Conservation (phyloP, 2,113 vertebrate species). For the Vanacampus margaritifer region DNA sequence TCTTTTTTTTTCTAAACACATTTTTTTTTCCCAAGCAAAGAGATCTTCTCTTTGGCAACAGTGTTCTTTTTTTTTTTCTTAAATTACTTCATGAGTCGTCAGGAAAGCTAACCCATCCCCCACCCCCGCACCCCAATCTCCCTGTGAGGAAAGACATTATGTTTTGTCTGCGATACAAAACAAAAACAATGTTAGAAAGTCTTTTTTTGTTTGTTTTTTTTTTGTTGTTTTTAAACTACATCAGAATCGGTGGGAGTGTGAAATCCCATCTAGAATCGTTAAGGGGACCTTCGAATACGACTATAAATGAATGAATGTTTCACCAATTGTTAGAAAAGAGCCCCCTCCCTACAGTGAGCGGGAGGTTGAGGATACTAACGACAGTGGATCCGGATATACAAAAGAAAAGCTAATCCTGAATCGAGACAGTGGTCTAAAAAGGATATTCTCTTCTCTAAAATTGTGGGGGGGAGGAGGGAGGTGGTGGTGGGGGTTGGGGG, state of each 20-base stretch:
- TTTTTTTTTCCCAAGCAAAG: slow-evolving; percentile 89
- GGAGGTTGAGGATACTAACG: slow-evolving; percentile 74
- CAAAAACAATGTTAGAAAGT: slow-evolving; percentile 82
- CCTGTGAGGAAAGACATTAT: slow-evolving; percentile 88
- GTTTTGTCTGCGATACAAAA: slow-evolving; percentile 99
- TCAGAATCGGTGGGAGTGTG: slow-evolving; percentile 74
- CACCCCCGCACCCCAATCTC: slow-evolving; percentile 84
- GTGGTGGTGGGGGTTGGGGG: too few relatives aligned
- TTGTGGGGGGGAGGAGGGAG: slow-evolving; percentile 65
- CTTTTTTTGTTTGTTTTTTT: slow-evolving; percentile 67
- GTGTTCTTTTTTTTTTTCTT: slow-evolving; percentile 84
- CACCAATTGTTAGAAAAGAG: slow-evolving; percentile 78
- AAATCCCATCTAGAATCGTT: slow-evolving; percentile 81
- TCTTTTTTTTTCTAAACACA: slow-evolving; percentile 90
- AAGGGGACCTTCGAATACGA: slow-evolving; percentile 83
- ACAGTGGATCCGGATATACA: slow-evolving; percentile 82
- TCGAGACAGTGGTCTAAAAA: slow-evolving; percentile 76
- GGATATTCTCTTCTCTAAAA: slow-evolving; percentile 78
- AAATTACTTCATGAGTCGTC: slow-evolving; percentile 98
- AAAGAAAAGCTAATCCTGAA: slow-evolving; percentile 77
- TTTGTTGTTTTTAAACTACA: slow-evolving; percentile 64
- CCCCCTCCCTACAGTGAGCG: slow-evolving; percentile 68
- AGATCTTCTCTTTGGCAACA: slow-evolving; percentile 99
- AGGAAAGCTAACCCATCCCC: slow-evolving; percentile 85
- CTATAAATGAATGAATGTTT: slow-evolving; percentile 82